Evolutionary conservation across 2,797 vertebrate genomes (phyloP), one percentile per base, ranked within the genome.

Genomic region (Coregonus ussuriensis): DNA sequence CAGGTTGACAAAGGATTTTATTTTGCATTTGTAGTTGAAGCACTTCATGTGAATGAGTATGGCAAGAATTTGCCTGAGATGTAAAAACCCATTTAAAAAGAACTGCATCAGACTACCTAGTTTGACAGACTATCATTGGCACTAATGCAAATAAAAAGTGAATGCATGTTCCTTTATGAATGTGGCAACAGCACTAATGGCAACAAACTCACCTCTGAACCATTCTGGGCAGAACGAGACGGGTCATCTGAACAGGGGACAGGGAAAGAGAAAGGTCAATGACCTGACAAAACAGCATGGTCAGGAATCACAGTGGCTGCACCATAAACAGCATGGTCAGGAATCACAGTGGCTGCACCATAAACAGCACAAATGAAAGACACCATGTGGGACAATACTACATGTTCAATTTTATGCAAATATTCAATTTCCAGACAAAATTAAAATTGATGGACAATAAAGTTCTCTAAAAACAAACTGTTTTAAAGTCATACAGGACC

Each of bases 141-240:
- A 6, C 56, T 59, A 21, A 59, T 0, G 41, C 41, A 13, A 47
- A 62, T 47, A 3, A 56, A n/a, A 56, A 18, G 1, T 21, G 6
- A 21, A 3, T 62, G 15, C 2, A 21, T 21, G n/a, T 7, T 6
- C 6, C 6, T 62, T n/a, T 62, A 62, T 7, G 5, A 21, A 62
- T 6, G n/a, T 21, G 56, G n/a, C 56, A n/a, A 62, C 18, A 18
- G 56, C n/a, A n/a, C n/a, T n/a, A 9, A 11, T 11, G 56, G 4
- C 21, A 62, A 21, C 56, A 6, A 62, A 87, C 97, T 97, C 94
- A 99, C 98, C 97, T 98, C 88, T 95, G 92, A 84, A 93, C 92
- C 98, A 99, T 99, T 90, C 95, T 87, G 74, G 98, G 98, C 94
- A 99, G 92, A 86, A 99, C 96, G 91, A 99, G 80, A 33, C 88